These are phyloP conservation scores for Batillaria attramentaria DNA, from an alignment of 1,140 invertebrate genomes.

Conservation along the genomic window DNA sequence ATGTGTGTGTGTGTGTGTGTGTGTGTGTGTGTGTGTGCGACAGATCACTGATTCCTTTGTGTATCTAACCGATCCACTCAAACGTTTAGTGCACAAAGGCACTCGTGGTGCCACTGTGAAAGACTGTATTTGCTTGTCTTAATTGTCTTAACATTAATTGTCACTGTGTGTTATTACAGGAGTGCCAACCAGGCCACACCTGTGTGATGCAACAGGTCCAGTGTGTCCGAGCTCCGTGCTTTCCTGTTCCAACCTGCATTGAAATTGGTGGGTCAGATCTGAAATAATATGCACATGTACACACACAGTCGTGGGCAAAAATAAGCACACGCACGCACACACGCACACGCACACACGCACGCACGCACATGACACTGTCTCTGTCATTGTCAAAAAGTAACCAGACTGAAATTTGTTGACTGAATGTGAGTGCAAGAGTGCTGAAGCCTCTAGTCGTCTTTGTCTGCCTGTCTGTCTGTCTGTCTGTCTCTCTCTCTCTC, in stretches of 20 bases:
- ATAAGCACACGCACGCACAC: neutral
- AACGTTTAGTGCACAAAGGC: neutral
- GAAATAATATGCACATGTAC: no score
- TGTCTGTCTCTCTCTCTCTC: no score
- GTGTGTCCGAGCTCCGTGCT: neutral
- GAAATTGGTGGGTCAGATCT: neutral
- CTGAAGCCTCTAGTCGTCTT: no score
- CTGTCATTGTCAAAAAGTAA: no score
- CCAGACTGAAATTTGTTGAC: no score
- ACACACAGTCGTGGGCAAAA: neutral
- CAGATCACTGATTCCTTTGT: neutral
- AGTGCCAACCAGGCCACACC: neutral
- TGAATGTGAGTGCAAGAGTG: no score
- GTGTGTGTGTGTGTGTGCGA: neutral
- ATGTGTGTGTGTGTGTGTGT: slow-evolving; percentile 1
- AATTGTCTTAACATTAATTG: neutral
- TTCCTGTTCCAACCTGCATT: neutral
- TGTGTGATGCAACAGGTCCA: neutral
- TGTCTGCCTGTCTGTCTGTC: no score
- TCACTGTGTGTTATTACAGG: neutral
- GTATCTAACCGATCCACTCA: neutral
- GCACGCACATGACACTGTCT: neutral
- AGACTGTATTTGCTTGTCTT: neutral
- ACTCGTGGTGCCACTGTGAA: neutral
- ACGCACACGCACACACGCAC: neutral